Percentiles rank a stretch among this genome's conserved stretches.
Evolutionary conservation across 2,113 vertebrate species (phyloP).

Genomic region (Phylloscopus whistleri): DNA sequence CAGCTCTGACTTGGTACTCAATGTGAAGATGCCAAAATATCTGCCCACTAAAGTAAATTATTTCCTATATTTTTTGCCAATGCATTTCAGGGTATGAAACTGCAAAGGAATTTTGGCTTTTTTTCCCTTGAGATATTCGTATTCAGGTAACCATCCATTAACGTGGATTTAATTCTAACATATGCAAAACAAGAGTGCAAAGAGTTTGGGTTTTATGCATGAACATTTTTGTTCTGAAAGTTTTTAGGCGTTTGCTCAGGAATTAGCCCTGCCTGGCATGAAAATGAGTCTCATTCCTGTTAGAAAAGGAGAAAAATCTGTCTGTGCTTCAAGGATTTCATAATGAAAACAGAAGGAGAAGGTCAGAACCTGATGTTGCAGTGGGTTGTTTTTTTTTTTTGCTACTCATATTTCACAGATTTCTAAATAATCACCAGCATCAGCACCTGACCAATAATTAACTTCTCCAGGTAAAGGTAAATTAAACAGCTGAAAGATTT

Average conservation of each 20-base stretch:
- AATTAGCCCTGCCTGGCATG: background rate
- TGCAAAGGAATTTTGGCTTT: background rate
- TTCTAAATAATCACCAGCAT: background rate
- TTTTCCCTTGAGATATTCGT: background rate
- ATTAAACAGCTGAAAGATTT: background rate
- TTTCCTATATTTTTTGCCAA: background rate
- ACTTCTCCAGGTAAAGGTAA: background rate
- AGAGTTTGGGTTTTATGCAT: background rate
- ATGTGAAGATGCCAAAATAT: background rate
- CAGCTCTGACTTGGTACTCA: background rate
- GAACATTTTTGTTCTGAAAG: background rate
- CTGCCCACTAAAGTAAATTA: background rate
- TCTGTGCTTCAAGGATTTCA: background rate
- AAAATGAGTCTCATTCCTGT: background rate
- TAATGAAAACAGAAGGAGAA: background rate
- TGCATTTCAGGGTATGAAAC: background rate
- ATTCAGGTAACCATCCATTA: background rate
- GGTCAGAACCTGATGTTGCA: background rate
- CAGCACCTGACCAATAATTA: background rate
- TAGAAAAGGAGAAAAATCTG: background rate
- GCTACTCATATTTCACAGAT: background rate
- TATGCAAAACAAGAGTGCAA: background rate
- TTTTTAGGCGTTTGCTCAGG: background rate
- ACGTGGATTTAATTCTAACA: background rate
- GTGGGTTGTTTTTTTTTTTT: background rate